Evolutionary conservation across 2,888 invertebrate species (phyloP), one percentile per base, ranked within the genome.

Genomic region (Agrochola lychnidis): DNA sequence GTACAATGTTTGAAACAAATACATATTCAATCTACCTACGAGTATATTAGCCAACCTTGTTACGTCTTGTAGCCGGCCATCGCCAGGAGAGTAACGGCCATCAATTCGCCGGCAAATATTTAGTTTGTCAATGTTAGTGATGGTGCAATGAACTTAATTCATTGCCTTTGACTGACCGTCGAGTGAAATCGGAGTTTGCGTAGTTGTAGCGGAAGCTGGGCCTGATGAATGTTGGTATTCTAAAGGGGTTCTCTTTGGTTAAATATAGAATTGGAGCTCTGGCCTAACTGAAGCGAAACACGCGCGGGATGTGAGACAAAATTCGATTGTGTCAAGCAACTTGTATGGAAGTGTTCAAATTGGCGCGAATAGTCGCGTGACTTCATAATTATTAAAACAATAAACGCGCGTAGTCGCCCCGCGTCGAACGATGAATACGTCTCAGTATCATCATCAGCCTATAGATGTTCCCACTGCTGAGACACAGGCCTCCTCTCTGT

Each of bases 81-180:
- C 10, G 61, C 5, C 56, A 22, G 16, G 42, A 45, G 70, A 63
- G 56, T 48, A 45, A 2, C 14, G n/a, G 10, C 25, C 48, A 78
- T 82, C 57, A 56, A 73, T 71, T 70, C 25, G 0, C 19, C 12
- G 14, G 25, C 36, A 56, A 53, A 74, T 56, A 64, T 79, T 83
- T 59, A 48, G 63, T 78, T 70, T 63, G 70, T 70, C 70, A 74
- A 82, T 56, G 59, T 78, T 68, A 74, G 79, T 57, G 51, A 68
- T 71, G 53, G 63, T 5, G 56, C 70, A 74, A 74, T 81, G 63
- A 63, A 82, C 40, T 53, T 53, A 56, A 73, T 70, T 73, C 25
- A 74, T 74, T 64, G 59, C 19, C 53, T 77, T 64, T 81, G 77
- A 68, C 62, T 63, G 51, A 30, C 25, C 40, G 42, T 48, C 6